Conservation (phyloP, 2,888 invertebrate genomes). For the Erebia aethiops region DNA sequence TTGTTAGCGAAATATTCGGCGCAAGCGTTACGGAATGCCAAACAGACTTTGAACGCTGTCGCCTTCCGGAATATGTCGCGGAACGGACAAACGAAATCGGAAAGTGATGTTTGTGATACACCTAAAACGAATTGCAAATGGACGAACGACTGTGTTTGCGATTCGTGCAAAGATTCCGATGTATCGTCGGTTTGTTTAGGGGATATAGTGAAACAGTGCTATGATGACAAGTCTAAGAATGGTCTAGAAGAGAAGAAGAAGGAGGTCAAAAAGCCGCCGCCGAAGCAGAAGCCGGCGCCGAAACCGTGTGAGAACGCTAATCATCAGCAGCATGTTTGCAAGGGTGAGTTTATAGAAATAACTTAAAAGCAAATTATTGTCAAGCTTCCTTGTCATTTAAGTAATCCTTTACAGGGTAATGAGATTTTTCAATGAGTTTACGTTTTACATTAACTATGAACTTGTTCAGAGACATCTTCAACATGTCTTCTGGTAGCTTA, state of each 20-base stretch:
- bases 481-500: too few species aligned
- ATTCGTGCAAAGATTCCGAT: slow-evolving; percentile 59
- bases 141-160: slow-evolving; percentile 70
- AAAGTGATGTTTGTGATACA: slow-evolving; percentile 69
- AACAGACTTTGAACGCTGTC: slow-evolving; percentile 69
- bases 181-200: slow-evolving; percentile 51
- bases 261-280: slow-evolving; percentile 55
- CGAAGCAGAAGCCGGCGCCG: slow-evolving; percentile 54
- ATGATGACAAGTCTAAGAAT: slow-evolving; percentile 47
- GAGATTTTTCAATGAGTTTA: too few species aligned
- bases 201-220: slow-evolving; percentile 62
- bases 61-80: slow-evolving; percentile 67
- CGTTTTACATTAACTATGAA: too few species aligned
- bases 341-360: slow-evolving; percentile 54
- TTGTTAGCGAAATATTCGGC: slow-evolving; percentile 71
- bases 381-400: too few species aligned
- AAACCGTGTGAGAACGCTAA: slow-evolving; percentile 68
- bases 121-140: slow-evolving; percentile 71
- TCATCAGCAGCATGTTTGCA: slow-evolving; percentile 76
- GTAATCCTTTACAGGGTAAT: too few species aligned
- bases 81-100: slow-evolving; percentile 67
- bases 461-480: too few species aligned
- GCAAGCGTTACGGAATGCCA: slow-evolving; percentile 67
- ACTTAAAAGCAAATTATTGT: too few species aligned
- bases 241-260: slow-evolving; percentile 50